Conservation (phyloP, 2,113 vertebrate species). For the Alligator sinensis region DNA sequence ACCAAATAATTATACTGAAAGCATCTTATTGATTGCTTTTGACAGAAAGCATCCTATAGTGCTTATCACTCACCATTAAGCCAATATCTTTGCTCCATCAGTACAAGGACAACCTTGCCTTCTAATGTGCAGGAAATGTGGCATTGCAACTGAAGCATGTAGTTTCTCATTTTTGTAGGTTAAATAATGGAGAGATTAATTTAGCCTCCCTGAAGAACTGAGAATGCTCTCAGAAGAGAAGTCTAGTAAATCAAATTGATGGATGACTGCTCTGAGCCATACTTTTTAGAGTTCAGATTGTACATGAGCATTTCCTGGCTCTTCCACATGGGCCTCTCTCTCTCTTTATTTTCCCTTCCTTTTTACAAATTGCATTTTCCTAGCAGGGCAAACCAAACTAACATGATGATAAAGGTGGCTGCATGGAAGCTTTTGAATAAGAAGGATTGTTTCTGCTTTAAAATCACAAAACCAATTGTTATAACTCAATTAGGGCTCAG, state of each 20-base stretch:
- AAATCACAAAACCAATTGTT: neutral
- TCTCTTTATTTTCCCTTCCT: neutral
- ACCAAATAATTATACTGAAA: fast-evolving
- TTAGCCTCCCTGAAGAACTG: neutral
- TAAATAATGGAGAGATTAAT: constrained; percentile 35
- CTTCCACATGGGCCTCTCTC: fast-evolving
- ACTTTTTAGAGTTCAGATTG: neutral
- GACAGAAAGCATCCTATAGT: fast-evolving
- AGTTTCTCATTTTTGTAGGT: constrained; percentile 24
- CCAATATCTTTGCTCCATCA: neutral
- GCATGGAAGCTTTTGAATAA: neutral
- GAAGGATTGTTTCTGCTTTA: neutral
- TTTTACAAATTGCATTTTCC: neutral
- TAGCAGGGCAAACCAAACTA: neutral
- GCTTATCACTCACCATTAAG: neutral
- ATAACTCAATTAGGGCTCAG: neutral
- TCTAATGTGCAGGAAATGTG: neutral
- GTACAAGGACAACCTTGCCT: neutral
- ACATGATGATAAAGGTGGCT: neutral
- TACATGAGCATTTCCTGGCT: neutral
- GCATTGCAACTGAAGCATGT: neutral
- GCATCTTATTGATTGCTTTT: neutral
- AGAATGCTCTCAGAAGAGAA: neutral
- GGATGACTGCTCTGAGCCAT: neutral
- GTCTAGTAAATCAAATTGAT: neutral